Percentiles rank a stretch among this genome's conserved stretches.
phyloP scores from a whole-genome alignment of 2,113 vertebrate genomes.

The Thymallus thymallus region DNA sequence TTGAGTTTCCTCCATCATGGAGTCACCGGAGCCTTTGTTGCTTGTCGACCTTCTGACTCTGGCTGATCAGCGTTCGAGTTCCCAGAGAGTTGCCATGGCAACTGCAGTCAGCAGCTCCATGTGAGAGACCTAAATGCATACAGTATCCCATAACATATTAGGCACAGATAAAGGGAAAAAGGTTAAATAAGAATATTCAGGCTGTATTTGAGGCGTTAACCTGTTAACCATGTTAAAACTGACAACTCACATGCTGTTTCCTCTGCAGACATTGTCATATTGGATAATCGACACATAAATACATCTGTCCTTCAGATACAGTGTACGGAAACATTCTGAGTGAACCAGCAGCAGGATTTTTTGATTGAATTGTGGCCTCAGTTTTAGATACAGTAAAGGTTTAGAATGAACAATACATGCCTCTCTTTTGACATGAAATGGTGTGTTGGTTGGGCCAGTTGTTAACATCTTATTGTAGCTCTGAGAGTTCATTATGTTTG shows the following conservation, averaged over 20 bases:
- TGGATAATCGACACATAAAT: too few species aligned
- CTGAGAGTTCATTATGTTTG: background rate
- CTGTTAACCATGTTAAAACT: too few species aligned
- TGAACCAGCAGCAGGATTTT: too few species aligned
- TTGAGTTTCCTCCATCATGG: background rate
- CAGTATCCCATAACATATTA: background rate
- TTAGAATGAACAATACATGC: background rate
- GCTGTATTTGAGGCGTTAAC: too few species aligned
- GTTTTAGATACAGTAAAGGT: background rate
- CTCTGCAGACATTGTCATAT: too few species aligned
- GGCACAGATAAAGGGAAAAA: too few species aligned
- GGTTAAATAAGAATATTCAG: too few species aligned
- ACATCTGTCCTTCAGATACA: too few species aligned
- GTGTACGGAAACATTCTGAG: too few species aligned
- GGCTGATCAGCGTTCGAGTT: background rate
- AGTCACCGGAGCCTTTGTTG: background rate
- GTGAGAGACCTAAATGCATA: background rate
- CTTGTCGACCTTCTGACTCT: constrained; percentile 9
- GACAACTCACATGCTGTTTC: too few species aligned
- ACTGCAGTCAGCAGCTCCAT: background rate
- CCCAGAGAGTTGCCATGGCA: constrained; percentile 14
- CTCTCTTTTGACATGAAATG: background rate
- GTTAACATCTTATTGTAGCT: background rate
- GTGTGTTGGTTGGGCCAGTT: background rate
- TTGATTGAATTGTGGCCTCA: too few species aligned